Percentiles rank a stretch among this genome's conserved stretches.
phyloP scores from a whole-genome alignment of 2,888 invertebrate species.

The Plagodis dolabraria region DNA sequence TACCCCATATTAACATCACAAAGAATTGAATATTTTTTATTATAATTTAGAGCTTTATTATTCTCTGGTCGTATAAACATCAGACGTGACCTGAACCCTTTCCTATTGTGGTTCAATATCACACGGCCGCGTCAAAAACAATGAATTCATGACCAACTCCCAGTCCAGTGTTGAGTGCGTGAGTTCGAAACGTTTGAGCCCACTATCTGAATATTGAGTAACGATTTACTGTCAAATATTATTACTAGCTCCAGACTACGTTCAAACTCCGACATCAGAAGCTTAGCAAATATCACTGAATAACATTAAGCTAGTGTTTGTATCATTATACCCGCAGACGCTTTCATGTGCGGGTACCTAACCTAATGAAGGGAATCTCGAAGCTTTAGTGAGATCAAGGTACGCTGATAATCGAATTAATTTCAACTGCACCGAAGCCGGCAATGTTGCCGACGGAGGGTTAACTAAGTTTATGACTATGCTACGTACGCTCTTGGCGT shows the following conservation, averaged over 20 bases:
- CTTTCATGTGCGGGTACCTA: slow-evolving; percentile 51
- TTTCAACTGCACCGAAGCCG: slow-evolving; percentile 73
- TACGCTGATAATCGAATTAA: slow-evolving; percentile 83
- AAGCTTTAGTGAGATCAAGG: slow-evolving; percentile 75
- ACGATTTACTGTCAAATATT: slow-evolving; percentile 49
- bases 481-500: slow-evolving; percentile 72
- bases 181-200: slow-evolving; percentile 56
- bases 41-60: slow-evolving; percentile 62
- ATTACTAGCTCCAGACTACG: slow-evolving; percentile 33
- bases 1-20: slow-evolving; percentile 48
- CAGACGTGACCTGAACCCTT: slow-evolving; percentile 81
- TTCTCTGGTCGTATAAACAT: slow-evolving; percentile 65
- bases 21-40: slow-evolving; percentile 73
- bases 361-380: slow-evolving; percentile 71
- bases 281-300: slow-evolving; percentile 38
- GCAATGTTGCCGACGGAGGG: slow-evolving; percentile 73
- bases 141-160: slow-evolving; percentile 80
- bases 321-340: slow-evolving; percentile 53
- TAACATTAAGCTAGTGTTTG: slow-evolving; percentile 48
- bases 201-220: slow-evolving; percentile 66
- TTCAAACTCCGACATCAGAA: slow-evolving; percentile 26
- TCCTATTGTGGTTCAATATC: slow-evolving; percentile 78
- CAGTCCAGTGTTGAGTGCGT: slow-evolving; percentile 61
- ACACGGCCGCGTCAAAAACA: slow-evolving; percentile 77
- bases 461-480: slow-evolving; percentile 83